A percentile compares a stretch with the other conserved stretches of the same genome.
Evolutionary conservation across 2,797 vertebrate genomes (phyloP).

Genomic region (Dryobates pubescens): DNA sequence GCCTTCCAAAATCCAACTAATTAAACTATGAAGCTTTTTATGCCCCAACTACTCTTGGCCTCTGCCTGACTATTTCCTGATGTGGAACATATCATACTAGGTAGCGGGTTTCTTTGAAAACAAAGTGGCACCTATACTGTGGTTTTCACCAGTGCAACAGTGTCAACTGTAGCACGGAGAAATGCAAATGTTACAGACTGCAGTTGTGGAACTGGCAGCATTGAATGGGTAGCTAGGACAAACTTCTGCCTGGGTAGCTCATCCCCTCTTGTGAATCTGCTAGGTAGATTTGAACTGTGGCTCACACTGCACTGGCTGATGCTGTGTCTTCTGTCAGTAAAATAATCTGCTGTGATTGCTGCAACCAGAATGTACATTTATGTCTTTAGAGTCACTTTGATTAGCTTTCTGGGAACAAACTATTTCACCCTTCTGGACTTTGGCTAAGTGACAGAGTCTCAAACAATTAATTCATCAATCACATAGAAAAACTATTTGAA

Average conservation of each 20-base stretch:
- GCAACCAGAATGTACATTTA: rapidly evolving
- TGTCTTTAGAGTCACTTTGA: neutral
- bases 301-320: neutral
- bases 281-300: neutral
- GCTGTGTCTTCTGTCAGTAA: neutral
- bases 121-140: neutral
- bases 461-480: conserved; percentile 23
- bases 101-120: neutral
- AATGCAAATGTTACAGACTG: neutral
- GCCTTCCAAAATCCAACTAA: neutral
- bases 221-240: neutral
- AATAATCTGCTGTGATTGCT: neutral
- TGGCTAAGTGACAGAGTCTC: neutral
- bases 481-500: conserved; percentile 10
- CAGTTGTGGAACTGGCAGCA: neutral
- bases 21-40: neutral
- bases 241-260: neutral
- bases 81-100: neutral
- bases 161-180: neutral
- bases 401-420: neutral
- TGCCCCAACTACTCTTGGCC: neutral
- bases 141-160: neutral
- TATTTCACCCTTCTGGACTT: neutral
- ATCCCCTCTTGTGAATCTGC: rapidly evolving
- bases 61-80: neutral